phyloP scores from a whole-genome alignment of 2,797 vertebrate species.

The Xenops minutus region DNA sequence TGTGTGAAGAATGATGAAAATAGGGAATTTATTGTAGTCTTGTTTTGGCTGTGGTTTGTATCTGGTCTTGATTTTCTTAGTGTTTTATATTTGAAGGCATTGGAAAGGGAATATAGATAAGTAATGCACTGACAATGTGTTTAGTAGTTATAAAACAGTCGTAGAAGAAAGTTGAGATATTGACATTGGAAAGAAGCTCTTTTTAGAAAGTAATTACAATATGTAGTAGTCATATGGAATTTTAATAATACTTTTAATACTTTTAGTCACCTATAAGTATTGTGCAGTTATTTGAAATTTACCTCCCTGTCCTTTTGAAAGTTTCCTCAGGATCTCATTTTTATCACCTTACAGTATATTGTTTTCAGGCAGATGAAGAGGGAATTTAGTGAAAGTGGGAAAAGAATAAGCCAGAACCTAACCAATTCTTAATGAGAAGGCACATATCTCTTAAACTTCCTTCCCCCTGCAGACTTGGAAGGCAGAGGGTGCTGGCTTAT shows the following conservation, averaged over 20 bases:
- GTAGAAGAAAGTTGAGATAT: neutral
- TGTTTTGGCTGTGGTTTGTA: neutral
- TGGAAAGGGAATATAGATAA: neutral
- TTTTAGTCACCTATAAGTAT: neutral
- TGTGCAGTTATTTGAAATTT: neutral
- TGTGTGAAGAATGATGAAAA: neutral
- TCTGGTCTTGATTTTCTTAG: constrained; percentile 35
- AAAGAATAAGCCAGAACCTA: neutral
- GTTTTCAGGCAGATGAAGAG: neutral
- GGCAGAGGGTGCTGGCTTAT: neutral
- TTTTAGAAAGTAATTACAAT: neutral
- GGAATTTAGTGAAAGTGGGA: neutral
- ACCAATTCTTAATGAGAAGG: neutral
- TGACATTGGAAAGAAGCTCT: neutral
- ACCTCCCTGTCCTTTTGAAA: neutral
- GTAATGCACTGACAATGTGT: neutral
- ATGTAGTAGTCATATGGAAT: neutral
- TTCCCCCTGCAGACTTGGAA: constrained; percentile 11
- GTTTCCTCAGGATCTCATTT: neutral
- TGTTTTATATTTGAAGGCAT: neutral
- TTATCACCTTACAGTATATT: neutral
- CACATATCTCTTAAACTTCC: neutral
- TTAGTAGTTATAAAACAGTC: neutral
- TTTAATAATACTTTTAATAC: too few species aligned
- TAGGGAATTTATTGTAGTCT: neutral